These are phyloP conservation scores for Athene cunicularia DNA, from an alignment of 2,113 vertebrate species.

Conservation along the genomic window DNA sequence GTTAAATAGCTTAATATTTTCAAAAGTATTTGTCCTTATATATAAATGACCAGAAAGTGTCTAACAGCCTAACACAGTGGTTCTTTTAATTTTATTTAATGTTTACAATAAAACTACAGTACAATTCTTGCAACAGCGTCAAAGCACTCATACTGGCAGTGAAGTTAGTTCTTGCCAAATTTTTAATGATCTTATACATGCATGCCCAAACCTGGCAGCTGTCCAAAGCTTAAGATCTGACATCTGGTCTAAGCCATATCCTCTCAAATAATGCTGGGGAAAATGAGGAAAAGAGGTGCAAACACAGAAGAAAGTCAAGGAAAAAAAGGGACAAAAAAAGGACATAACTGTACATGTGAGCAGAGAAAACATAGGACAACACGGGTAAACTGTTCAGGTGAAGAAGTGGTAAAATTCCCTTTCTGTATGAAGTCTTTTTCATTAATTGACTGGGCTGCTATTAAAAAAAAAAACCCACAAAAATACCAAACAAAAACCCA, in stretches of 20 bases:
- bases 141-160: not conserved
- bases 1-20: not conserved
- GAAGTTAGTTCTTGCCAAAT: not conserved
- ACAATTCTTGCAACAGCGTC: not conserved
- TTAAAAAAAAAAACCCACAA: not conserved
- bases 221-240: not conserved
- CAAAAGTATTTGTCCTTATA: not conserved
- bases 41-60: not conserved
- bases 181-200: not conserved
- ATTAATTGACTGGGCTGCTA: not conserved
- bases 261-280: not conserved
- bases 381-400: not conserved
- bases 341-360: no score
- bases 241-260: not conserved
- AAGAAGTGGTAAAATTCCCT: not conserved
- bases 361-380: not conserved
- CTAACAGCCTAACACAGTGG: not conserved
- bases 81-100: not conserved
- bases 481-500: no score
- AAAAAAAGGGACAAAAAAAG: not conserved
- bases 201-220: not conserved
- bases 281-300: not conserved
- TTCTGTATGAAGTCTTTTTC: not conserved
- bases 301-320: not conserved
- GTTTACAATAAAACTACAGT: not conserved